Percentiles rank a stretch among this genome's conserved stretches.
Conservation (phyloP, 2,113 vertebrate species). For the Oryzias melastigma region DNA sequence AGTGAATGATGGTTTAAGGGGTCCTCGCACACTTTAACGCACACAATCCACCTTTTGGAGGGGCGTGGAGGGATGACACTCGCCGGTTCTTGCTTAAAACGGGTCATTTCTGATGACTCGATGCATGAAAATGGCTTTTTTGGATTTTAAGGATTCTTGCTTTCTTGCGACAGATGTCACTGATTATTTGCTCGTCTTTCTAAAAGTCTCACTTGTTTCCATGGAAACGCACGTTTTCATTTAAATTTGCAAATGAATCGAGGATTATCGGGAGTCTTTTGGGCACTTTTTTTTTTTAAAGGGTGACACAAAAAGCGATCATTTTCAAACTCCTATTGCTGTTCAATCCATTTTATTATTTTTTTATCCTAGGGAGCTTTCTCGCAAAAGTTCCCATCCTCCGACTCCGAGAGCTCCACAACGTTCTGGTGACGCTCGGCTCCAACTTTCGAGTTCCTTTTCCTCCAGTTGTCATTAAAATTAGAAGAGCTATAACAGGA, state of each 20-base stretch:
- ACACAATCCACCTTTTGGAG: too few relatives aligned
- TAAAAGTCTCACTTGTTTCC: slow-evolving; percentile 38
- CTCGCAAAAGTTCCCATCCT: neutral
- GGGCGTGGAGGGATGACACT: too few relatives aligned
- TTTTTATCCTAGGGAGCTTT: neutral
- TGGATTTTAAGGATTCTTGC: too few relatives aligned
- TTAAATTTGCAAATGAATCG: slow-evolving; percentile 29
- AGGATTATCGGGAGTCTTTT: neutral
- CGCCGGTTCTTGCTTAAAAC: too few relatives aligned
- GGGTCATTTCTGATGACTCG: too few relatives aligned
- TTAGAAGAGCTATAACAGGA: slow-evolving; percentile 3
- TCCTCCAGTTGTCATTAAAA: slow-evolving; percentile 9
- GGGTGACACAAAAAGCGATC: neutral
- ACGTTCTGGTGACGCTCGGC: too few relatives aligned
- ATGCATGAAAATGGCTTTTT: too few relatives aligned
- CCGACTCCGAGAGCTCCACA: neutral
- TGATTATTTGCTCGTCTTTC: slow-evolving; percentile 14
- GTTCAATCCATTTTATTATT: neutral
- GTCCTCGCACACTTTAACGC: too few relatives aligned
- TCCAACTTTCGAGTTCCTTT: neutral
- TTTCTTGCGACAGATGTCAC: slow-evolving; percentile 3
- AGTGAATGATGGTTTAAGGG: neutral
- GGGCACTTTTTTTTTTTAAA: too few relatives aligned
- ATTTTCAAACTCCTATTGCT: neutral
- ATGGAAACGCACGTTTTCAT: slow-evolving; percentile 24